phyloP scores from a whole-genome alignment of 2,113 vertebrate species.

The Morone chrysops region DNA sequence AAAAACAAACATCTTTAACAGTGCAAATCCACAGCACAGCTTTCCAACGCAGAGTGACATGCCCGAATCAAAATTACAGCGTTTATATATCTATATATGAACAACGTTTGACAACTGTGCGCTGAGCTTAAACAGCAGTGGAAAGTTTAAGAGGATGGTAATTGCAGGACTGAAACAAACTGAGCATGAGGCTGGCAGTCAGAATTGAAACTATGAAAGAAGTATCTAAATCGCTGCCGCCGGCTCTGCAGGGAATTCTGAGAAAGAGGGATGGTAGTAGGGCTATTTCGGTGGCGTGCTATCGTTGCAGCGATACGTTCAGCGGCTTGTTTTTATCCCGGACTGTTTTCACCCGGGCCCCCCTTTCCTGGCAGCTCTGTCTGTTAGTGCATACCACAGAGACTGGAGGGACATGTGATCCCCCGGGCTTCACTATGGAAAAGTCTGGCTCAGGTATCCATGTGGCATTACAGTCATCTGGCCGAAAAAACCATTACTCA shows the following conservation, averaged over 20 bases:
- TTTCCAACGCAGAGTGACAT: slow-evolving; percentile 42
- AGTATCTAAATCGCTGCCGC: slow-evolving; percentile 43
- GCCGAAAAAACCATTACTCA: slow-evolving; percentile 72
- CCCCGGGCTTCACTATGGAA: slow-evolving; percentile 50
- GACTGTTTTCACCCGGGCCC: slow-evolving; percentile 38
- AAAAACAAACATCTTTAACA: slow-evolving; percentile 69
- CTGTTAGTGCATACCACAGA: slow-evolving; percentile 65
- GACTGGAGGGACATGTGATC: slow-evolving; percentile 64
- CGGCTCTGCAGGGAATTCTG: slow-evolving; percentile 49
- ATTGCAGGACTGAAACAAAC: slow-evolving; percentile 72
- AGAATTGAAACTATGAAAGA: slow-evolving; percentile 54
- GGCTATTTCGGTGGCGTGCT: slow-evolving; percentile 66
- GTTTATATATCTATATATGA: slow-evolving; percentile 65
- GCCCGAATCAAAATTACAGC: slow-evolving; percentile 63
- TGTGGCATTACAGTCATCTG: slow-evolving; percentile 68
- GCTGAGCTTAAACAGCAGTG: slow-evolving; percentile 56
- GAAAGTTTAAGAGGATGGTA: slow-evolving; percentile 65
- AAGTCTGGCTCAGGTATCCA: slow-evolving; percentile 67
- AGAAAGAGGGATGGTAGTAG: slow-evolving; percentile 46
- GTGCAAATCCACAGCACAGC: slow-evolving; percentile 54
- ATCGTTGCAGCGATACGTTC: slow-evolving; percentile 46
- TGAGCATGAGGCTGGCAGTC: slow-evolving; percentile 62
- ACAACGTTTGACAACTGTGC: slow-evolving; percentile 67
- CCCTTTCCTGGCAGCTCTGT: slow-evolving; percentile 48
- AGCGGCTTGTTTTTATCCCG: slow-evolving; percentile 53